These are phyloP conservation scores for Druon quercuslanigerum DNA, from an alignment of 1,140 invertebrate species.

Conservation along the genomic window DNA sequence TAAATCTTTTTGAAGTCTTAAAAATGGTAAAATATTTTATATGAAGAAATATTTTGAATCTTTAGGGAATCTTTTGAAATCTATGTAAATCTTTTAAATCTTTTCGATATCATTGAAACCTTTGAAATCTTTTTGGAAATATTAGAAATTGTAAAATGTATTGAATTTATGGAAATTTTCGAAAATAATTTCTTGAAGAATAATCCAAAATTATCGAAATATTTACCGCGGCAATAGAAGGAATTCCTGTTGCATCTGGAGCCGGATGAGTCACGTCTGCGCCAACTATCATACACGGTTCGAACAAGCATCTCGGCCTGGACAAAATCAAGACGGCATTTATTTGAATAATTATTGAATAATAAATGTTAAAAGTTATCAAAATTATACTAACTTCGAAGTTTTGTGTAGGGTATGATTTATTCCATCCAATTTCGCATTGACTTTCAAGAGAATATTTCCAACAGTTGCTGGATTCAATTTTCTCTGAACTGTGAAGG, in stretches of 20 bases:
- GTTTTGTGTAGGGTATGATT: conserved; percentile 80
- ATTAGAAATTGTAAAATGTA: no score
- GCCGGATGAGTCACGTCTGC: conserved; percentile 93
- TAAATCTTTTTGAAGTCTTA: no score
- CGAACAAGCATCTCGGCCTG: conserved; percentile 64
- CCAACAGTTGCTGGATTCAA: conserved; percentile 73
- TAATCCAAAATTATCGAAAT: not conserved
- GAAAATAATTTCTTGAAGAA: not conserved
- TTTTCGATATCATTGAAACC: no score
- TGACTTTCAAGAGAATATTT: conserved; percentile 91
- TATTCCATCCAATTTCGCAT: conserved; percentile 88
- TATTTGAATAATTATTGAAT: conserved; percentile 7
- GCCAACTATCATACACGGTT: conserved; percentile 83
- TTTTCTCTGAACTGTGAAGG: conserved; percentile 73
- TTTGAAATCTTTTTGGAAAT: no score
- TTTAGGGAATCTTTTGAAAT: no score
- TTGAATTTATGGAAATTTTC: no score
- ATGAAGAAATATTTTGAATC: no score
- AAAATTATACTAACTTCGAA: conserved; percentile 18
- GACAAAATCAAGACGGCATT: conserved; percentile 35
- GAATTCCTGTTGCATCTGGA: conserved; percentile 80
- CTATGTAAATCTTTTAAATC: no score
- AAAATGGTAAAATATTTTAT: no score
- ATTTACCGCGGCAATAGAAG: conserved; percentile 88
- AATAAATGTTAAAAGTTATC: conserved; percentile 11